A percentile compares a stretch with the other conserved stretches of the same genome.
These are phyloP conservation scores for Pseudopipra pipra DNA, from an alignment of 2,113 vertebrate genomes.

Conservation along the genomic window DNA sequence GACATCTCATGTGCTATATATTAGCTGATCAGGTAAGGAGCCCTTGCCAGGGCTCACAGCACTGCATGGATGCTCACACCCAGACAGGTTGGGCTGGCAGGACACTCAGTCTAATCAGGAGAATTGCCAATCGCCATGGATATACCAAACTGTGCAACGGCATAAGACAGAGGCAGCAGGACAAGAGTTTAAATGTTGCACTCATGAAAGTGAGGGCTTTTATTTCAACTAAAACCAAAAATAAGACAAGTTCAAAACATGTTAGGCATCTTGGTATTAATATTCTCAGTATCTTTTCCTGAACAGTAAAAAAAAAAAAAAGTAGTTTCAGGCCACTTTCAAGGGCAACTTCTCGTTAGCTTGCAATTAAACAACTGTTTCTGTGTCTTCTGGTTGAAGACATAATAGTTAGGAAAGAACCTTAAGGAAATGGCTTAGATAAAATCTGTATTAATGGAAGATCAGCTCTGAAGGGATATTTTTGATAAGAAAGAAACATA, in stretches of 20 bases:
- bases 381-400: not conserved
- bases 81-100: not conserved
- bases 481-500: not conserved
- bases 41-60: not conserved
- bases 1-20: not conserved
- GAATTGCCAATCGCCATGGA: not conserved
- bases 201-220: not conserved
- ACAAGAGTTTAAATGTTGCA: not conserved
- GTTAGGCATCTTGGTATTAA: not conserved
- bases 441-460: not conserved
- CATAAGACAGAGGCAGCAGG: not conserved
- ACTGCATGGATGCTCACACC: not conserved
- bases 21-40: not conserved
- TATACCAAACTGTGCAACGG: rapidly evolving
- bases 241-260: not conserved
- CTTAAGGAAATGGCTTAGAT: not conserved
- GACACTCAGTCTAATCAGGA: not conserved
- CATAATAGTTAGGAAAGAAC: not conserved
- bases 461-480: not conserved
- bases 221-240: not conserved
- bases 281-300: not conserved
- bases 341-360: not conserved
- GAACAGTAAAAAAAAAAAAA: not conserved
- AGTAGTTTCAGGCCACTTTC: not conserved
- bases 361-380: not conserved